Evolutionary conservation across 2,888 invertebrate species (phyloP), one percentile per base, ranked within the genome.

Genomic region (Euphydryas editha): DNA sequence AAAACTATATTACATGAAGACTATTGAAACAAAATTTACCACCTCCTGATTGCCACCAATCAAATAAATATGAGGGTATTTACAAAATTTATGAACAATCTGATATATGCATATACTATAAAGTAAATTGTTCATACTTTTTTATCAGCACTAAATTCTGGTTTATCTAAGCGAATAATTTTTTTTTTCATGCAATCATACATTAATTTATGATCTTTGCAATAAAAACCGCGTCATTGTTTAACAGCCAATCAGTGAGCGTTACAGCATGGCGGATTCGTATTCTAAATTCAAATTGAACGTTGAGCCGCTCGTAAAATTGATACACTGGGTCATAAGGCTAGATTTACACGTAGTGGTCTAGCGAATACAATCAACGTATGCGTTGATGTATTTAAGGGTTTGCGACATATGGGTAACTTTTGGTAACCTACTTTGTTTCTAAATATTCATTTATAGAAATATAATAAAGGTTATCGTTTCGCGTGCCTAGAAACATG

Each of bases 241-340:
- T 64, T 65, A 68, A 69, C 65, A 64, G 59, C 61, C 67, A 72
- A 69, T 72, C 70, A 73, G 69, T 55, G 68, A 46, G 42, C 54
- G 56, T 66, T 54, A 65, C 67, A 24, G 58, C 64, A 61, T 65
- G 60, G 68, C 66, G 64, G 67, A 71, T 73, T 74, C 67, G 72
- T 70, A 72, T 72, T 71, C 70, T 69, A 70, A 71, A 73, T 71
- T 71, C 54, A 54, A 54, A 68, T 59, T 72, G 70, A 72, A 62
- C 66, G 67, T 68, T 68, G 69, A 66, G 66, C 59, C 15, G 62
- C 47, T 67, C 68, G 61, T 61, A 59, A 69, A 65, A 55, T 60
- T 39, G 39, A 39, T 18, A 18, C 37, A 56, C 55, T 36, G 54
- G 21, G 56, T 18, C 55, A 63, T 44, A 64, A 54, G 51, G 30